Percentiles rank a stretch among this genome's conserved stretches.
Conservation (phyloP, 2,888 invertebrate species). For the Epiblema foenella region DNA sequence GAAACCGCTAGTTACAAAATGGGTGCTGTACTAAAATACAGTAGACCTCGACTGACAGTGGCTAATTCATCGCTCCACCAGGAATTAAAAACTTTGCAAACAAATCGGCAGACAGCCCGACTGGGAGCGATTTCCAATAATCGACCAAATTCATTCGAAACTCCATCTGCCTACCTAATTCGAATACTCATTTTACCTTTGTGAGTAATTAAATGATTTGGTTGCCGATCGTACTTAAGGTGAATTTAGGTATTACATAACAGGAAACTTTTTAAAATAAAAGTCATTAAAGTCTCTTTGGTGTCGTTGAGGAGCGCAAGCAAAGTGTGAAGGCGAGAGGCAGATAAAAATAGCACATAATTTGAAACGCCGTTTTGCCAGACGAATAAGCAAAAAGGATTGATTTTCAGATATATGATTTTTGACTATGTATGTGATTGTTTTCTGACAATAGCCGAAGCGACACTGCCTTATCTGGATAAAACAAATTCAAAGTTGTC, state of each 20-base stretch:
- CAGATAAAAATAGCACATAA: no score
- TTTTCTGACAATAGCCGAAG: no score
- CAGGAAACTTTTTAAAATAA: constrained; percentile 41
- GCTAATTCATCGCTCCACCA: constrained; percentile 50
- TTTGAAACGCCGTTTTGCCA: no score
- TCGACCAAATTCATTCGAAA: constrained; percentile 58
- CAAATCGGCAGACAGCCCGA: constrained; percentile 54
- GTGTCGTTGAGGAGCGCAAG: constrained; percentile 17
- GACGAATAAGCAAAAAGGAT: no score
- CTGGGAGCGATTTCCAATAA: constrained; percentile 57
- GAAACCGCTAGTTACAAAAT: background rate
- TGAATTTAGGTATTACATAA: constrained; percentile 28
- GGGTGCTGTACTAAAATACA: constrained; percentile 18
- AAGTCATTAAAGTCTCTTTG: constrained; percentile 36
- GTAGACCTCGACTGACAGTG: constrained; percentile 10
- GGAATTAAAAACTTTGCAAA: constrained; percentile 58
- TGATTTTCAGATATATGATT: no score
- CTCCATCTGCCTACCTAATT: constrained; percentile 48
- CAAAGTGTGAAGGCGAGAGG: constrained; percentile 1
- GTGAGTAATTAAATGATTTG: constrained; percentile 53
- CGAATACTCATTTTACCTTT: constrained; percentile 48
- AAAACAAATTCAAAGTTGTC: no score
- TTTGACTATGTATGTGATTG: no score
- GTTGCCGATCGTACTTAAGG: constrained; percentile 45
- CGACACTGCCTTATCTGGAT: no score